Evolutionary conservation across 2,113 vertebrate species (phyloP).

Genomic region (Nanger granti): DNA sequence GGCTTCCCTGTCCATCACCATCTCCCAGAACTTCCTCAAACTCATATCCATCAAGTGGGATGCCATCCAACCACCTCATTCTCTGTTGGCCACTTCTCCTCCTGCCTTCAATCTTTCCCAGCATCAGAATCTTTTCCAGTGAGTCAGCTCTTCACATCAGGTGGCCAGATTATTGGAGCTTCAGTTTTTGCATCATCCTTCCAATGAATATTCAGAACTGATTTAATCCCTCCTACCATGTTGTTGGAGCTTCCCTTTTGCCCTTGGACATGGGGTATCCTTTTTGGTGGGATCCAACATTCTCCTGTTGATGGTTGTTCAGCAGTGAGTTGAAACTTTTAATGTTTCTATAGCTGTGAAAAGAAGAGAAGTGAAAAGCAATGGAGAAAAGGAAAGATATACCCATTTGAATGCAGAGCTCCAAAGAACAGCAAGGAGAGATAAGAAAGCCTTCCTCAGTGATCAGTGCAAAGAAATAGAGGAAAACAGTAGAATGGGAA

Average conservation of each 20-base stretch:
- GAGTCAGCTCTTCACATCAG: not conserved
- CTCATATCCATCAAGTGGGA: not conserved
- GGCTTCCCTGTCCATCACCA: not conserved
- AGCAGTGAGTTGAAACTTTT: not conserved
- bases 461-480: not conserved
- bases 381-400: not conserved
- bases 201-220: not conserved
- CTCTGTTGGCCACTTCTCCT: not conserved
- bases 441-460: not conserved
- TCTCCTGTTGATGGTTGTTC: not conserved
- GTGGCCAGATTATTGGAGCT: not conserved
- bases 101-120: not conserved
- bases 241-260: not conserved
- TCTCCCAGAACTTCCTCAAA: not conserved
- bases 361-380: not conserved
- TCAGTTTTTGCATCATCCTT: not conserved
- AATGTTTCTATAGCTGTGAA: not conserved
- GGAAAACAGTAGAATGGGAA: not conserved
- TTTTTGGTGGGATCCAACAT: not conserved
- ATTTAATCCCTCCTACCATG: not conserved
- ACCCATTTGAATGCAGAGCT: not conserved
- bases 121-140: not conserved
- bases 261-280: not conserved
- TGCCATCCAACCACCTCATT: not conserved
- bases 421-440: not conserved